Percentiles rank a stretch among this genome's conserved stretches.
Evolutionary conservation across 2,797 vertebrate genomes (phyloP).

Genomic region (Tachyglossus aculeatus): DNA sequence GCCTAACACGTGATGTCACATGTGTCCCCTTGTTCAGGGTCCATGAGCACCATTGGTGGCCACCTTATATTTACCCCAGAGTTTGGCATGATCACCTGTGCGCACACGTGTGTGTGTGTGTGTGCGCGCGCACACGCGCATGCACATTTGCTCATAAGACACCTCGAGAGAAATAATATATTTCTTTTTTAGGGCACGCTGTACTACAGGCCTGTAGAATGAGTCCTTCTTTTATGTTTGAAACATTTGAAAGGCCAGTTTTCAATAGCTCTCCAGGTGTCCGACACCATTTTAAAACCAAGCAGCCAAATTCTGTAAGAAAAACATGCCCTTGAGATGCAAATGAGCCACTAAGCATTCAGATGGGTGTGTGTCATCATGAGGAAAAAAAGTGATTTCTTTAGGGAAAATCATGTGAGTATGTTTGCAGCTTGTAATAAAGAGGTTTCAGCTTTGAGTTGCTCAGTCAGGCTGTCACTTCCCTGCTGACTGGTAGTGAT

Average conservation of each 20-base stretch:
- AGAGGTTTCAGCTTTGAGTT: slow-evolving; percentile 18
- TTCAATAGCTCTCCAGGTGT: not conserved
- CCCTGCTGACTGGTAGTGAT: slow-evolving; percentile 21
- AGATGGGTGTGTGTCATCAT: not conserved
- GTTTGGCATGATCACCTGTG: too few relatives aligned
- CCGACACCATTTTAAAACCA: not conserved
- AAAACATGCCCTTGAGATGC: not conserved
- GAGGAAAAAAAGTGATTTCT: not conserved
- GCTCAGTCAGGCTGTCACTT: slow-evolving; percentile 34
- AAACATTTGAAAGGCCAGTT: not conserved
- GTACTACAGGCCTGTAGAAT: too few relatives aligned
- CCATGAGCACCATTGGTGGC: too few relatives aligned
- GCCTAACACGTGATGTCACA: too few relatives aligned
- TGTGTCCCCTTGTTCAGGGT: too few relatives aligned
- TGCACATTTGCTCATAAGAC: too few relatives aligned
- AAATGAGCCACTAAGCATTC: not conserved
- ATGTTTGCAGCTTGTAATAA: not conserved
- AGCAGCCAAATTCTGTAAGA: not conserved
- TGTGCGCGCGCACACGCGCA: too few relatives aligned
- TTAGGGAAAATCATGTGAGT: not conserved
- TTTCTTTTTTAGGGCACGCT: too few relatives aligned
- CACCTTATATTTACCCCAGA: too few relatives aligned
- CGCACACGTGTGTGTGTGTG: too few relatives aligned
- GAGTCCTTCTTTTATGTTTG: too few relatives aligned
- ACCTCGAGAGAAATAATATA: too few relatives aligned